A percentile compares a stretch with the other conserved stretches of the same genome.
Evolutionary conservation across 2,888 invertebrate species (phyloP).

Genomic region (Leptura quadrifasciata): DNA sequence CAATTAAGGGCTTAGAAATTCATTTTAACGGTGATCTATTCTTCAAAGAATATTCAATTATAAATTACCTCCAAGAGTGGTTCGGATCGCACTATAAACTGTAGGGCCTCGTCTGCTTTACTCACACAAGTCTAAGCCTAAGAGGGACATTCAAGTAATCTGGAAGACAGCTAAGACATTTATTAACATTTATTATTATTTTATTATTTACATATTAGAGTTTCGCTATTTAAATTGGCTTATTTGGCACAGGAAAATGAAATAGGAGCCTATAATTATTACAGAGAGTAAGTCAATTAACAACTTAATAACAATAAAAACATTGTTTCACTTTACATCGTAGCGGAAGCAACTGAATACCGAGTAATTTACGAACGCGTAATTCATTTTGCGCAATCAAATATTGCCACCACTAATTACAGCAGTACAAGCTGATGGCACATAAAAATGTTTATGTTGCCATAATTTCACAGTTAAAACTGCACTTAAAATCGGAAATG

Average conservation of each 20-base stretch:
- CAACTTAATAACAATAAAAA: constrained; percentile 36
- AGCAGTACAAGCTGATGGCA: background rate
- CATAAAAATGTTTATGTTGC: constrained; percentile 37
- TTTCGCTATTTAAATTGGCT: background rate
- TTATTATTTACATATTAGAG: background rate
- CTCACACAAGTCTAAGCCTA: too few relatives aligned
- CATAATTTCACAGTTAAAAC: constrained; percentile 21
- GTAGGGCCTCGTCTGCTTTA: too few relatives aligned
- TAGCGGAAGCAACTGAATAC: constrained; percentile 30
- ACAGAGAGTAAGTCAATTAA: constrained; percentile 5
- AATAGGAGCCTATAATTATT: constrained; percentile 10
- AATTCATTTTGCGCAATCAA: constrained; percentile 31
- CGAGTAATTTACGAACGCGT: constrained; percentile 23
- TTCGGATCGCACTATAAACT: too few relatives aligned
- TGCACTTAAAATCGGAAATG: constrained; percentile 3
- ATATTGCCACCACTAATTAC: constrained; percentile 34
- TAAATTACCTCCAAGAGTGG: too few relatives aligned
- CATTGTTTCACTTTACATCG: constrained; percentile 16
- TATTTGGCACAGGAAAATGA: constrained; percentile 18
- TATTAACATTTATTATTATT: too few relatives aligned
- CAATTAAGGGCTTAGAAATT: too few relatives aligned
- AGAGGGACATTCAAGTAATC: too few relatives aligned
- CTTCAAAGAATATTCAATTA: too few relatives aligned
- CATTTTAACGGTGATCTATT: too few relatives aligned
- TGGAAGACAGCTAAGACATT: too few relatives aligned